phyloP scores from a whole-genome alignment of 92 coral and sea anemone species.

The Desmophyllum pertusum region DNA sequence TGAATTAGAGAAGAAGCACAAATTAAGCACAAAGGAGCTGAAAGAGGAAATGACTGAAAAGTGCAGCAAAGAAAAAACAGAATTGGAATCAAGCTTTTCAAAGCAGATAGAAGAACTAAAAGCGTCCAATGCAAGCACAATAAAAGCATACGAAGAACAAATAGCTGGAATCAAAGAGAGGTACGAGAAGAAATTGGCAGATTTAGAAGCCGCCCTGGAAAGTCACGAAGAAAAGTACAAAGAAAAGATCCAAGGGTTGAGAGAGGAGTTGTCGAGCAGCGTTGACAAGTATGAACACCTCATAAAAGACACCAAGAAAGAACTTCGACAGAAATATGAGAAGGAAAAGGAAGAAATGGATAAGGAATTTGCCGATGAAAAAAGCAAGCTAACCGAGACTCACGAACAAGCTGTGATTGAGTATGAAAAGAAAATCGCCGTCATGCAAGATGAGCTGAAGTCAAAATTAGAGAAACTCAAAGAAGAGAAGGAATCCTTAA shows the following conservation, averaged over 20 bases:
- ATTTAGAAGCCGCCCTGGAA: slow-evolving; percentile 49
- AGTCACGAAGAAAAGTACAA: slow-evolving; percentile 27
- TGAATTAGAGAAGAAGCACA: slow-evolving; percentile 23
- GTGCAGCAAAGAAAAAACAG: slow-evolving; percentile 10
- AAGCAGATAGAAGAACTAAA: slow-evolving; percentile 30
- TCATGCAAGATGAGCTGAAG: slow-evolving; percentile 46
- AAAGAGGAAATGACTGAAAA: slow-evolving; percentile 27
- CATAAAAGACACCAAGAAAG: slow-evolving; percentile 37
- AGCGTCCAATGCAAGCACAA: slow-evolving; percentile 3
- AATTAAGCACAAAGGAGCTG: slow-evolving; percentile 22
- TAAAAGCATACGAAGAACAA: slow-evolving; percentile 25
- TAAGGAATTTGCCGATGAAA: slow-evolving; percentile 28
- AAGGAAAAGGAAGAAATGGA: slow-evolving; percentile 45
- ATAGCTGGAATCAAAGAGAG: slow-evolving; percentile 21
- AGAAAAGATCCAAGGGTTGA: slow-evolving; percentile 36
- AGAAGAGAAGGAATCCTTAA: slow-evolving; percentile 36
- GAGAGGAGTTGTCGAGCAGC: slow-evolving; percentile 30
- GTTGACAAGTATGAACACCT: slow-evolving; percentile 42
- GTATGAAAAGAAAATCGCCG: slow-evolving; percentile 26
- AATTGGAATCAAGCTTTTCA: slow-evolving; percentile 21
- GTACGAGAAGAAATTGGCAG: slow-evolving; percentile 36
- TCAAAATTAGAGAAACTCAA: slow-evolving; percentile 34
- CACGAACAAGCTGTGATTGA: slow-evolving; percentile 32
- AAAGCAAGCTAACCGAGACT: slow-evolving; percentile 15
- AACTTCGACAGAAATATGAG: slow-evolving; percentile 35